These are phyloP conservation scores for Nematolebias whitei DNA, from an alignment of 2,113 vertebrate genomes.

Conservation along the genomic window DNA sequence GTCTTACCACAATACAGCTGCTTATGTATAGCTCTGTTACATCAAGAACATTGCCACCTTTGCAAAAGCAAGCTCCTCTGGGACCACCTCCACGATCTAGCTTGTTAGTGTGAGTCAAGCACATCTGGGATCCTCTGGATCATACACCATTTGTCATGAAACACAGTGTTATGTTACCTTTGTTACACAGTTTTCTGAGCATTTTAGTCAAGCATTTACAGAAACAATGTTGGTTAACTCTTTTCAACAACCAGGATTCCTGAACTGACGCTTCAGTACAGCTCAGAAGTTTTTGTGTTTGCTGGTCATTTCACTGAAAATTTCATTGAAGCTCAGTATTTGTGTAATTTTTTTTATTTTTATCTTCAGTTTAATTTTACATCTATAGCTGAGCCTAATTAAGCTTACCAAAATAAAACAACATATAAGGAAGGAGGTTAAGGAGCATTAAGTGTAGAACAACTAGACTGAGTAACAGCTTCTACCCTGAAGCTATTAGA, in stretches of 20 bases:
- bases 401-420: too few relatives aligned
- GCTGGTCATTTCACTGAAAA: too few relatives aligned
- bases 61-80: conserved; percentile 86
- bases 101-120: conserved; percentile 85
- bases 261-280: too few relatives aligned
- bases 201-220: neutral
- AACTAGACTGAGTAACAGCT: too few relatives aligned
- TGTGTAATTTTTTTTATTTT: too few relatives aligned
- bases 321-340: too few relatives aligned
- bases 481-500: too few relatives aligned
- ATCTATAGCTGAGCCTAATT: too few relatives aligned
- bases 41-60: conserved; percentile 83
- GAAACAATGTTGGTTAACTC: neutral
- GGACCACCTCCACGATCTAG: conserved; percentile 83
- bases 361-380: too few relatives aligned
- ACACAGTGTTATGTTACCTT: conserved; percentile 11
- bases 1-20: neutral
- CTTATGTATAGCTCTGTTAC: conserved; percentile 36
- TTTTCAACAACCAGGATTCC: neutral
- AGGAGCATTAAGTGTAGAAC: too few relatives aligned
- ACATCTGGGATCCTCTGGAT: conserved; percentile 88
- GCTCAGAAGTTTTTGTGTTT: too few relatives aligned
- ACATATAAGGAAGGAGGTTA: too few relatives aligned
- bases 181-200: neutral
- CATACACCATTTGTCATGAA: conserved; percentile 85